Conservation (phyloP, 2,113 vertebrate genomes). For the Ictidomys tridecemlineatus region DNA sequence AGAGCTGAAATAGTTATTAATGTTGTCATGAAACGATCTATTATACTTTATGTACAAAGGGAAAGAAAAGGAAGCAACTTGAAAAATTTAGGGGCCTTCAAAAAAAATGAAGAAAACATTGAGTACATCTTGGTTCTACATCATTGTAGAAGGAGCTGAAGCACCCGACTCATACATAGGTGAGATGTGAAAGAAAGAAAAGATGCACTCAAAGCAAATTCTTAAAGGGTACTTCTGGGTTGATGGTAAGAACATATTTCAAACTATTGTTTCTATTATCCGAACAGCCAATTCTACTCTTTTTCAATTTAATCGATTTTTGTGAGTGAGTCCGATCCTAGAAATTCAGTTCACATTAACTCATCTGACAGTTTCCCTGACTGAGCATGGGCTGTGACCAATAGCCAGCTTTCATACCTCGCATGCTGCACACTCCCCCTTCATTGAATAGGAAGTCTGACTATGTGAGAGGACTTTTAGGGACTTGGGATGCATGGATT, state of each 20-base stretch:
- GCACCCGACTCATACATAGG: background rate
- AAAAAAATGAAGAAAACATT: background rate
- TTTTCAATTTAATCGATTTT: background rate
- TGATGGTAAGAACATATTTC: background rate
- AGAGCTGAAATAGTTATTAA: background rate
- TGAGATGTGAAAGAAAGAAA: background rate
- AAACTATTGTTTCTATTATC: background rate
- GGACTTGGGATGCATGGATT: fast-evolving
- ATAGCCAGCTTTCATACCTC: background rate
- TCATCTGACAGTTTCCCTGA: background rate
- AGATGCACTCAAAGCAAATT: background rate
- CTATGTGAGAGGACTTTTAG: background rate
- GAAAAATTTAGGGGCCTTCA: background rate
- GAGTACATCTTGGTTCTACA: background rate
- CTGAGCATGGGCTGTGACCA: background rate
- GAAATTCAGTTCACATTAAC: background rate
- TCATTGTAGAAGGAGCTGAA: too few relatives aligned
- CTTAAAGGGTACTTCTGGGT: background rate
- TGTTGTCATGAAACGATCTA: background rate
- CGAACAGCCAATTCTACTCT: background rate
- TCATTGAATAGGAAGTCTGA: background rate
- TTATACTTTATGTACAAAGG: background rate
- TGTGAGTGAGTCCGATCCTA: background rate
- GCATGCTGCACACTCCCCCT: background rate
- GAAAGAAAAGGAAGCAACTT: background rate